Conservation (phyloP, 2,888 invertebrate genomes). For the Ceriagrion tenellum region DNA sequence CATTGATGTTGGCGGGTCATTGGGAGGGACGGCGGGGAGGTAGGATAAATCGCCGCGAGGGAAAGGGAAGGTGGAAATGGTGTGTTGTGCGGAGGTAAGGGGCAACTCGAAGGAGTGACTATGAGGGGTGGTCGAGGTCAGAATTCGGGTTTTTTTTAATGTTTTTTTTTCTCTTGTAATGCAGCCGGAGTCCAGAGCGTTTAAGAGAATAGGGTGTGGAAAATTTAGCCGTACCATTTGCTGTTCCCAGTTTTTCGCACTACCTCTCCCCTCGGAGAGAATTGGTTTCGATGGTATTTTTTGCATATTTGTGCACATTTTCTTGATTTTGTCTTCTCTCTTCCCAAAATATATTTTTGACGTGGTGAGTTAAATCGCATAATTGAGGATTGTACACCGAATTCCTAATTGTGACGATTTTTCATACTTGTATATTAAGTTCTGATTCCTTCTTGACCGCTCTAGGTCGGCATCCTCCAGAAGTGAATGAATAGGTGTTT, state of each 20-base stretch:
- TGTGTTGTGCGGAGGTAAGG: not conserved
- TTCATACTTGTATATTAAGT: too few species aligned
- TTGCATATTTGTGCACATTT: not conserved
- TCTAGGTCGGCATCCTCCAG: too few species aligned
- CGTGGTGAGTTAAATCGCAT: too few species aligned
- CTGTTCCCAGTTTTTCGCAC: not conserved
- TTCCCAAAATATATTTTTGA: not conserved
- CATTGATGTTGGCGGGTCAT: slow-evolving; percentile 70
- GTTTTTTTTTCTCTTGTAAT: not conserved
- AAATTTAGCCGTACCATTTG: not conserved
- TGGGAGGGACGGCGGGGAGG: not conserved
- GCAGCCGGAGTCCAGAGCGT: not conserved
- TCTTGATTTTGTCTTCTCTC: not conserved
- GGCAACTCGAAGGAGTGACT: not conserved
- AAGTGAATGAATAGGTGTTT: too few species aligned
- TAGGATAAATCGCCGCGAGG: not conserved
- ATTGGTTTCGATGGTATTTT: not conserved
- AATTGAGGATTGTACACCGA: too few species aligned
- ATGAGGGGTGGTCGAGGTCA: not conserved
- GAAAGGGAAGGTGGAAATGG: slow-evolving; percentile 68
- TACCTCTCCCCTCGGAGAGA: not conserved
- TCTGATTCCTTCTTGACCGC: too few species aligned
- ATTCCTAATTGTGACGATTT: not conserved
- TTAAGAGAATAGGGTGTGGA: not conserved
- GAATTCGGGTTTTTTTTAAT: not conserved